Conservation (phyloP, 2,888 invertebrate species). For the Drosophila niveifrons region DNA sequence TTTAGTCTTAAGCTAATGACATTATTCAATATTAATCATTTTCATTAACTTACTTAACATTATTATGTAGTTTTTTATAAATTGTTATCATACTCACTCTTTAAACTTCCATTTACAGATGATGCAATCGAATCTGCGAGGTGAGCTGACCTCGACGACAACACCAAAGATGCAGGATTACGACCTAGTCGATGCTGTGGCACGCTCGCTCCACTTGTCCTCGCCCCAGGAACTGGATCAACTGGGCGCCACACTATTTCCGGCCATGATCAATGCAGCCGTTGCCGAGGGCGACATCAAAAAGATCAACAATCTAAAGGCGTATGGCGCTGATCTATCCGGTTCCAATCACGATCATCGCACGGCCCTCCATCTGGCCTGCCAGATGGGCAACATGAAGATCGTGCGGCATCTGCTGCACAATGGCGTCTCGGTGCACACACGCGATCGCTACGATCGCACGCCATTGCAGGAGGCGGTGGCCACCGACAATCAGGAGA, state of each 20-base stretch:
- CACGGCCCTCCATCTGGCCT: conserved; percentile 93
- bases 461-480: conserved; percentile 91
- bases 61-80: too few relatives aligned
- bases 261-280: conserved; percentile 89
- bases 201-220: conserved; percentile 87
- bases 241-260: conserved; percentile 88
- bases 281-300: conserved; percentile 86
- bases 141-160: conserved; percentile 89
- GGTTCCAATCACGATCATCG: conserved; percentile 90
- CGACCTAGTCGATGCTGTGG: conserved; percentile 88
- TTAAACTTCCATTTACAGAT: conserved; percentile 86
- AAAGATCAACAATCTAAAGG: conserved; percentile 85
- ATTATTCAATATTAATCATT: too few relatives aligned
- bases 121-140: conserved; percentile 92
- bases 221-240: conserved; percentile 87
- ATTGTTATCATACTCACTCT: background rate
- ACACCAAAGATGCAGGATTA: conserved; percentile 84
- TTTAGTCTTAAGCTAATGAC: too few relatives aligned
- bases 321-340: conserved; percentile 91
- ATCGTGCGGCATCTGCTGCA: conserved; percentile 91
- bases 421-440: conserved; percentile 93
- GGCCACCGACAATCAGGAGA: conserved; percentile 87
- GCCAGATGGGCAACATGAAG: conserved; percentile 88
- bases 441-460: conserved; percentile 89
- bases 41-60: too few relatives aligned